phyloP scores from a whole-genome alignment of 2,113 vertebrate genomes.

The Hydrolagus affinis region DNA sequence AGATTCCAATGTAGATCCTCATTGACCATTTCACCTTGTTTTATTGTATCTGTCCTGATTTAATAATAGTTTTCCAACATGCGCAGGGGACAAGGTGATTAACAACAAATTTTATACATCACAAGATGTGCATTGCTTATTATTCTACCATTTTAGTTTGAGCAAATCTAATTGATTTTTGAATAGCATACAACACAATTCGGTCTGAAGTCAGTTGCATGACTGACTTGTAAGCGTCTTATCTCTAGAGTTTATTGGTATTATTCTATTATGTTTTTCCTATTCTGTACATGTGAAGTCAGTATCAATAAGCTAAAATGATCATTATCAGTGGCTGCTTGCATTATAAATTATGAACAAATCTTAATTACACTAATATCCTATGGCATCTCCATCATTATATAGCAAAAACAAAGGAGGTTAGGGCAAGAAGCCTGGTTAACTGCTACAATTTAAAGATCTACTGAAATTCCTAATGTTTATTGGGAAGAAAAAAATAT shows the following conservation, averaged over 20 bases:
- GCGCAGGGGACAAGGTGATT: not conserved
- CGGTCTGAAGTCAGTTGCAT: not conserved
- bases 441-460: not conserved
- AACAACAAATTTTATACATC: not conserved
- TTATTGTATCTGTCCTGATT: not conserved
- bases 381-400: not conserved
- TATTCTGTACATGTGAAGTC: no score
- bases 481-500: not conserved
- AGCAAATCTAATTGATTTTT: not conserved
- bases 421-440: not conserved
- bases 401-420: not conserved
- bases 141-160: not conserved
- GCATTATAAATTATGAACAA: not conserved
- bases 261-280: no score
- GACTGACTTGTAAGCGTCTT: not conserved
- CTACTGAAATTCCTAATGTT: not conserved
- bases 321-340: not conserved
- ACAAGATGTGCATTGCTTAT: not conserved
- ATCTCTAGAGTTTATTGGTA: not conserved
- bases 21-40: not conserved
- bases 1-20: not conserved
- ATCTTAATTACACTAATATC: not conserved
- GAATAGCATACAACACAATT: not conserved
- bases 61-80: not conserved
- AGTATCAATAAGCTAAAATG: not conserved